Percentiles rank a stretch among this genome's conserved stretches.
Evolutionary conservation across 2,113 vertebrate species (phyloP).

Genomic region (Xenus cinereus): DNA sequence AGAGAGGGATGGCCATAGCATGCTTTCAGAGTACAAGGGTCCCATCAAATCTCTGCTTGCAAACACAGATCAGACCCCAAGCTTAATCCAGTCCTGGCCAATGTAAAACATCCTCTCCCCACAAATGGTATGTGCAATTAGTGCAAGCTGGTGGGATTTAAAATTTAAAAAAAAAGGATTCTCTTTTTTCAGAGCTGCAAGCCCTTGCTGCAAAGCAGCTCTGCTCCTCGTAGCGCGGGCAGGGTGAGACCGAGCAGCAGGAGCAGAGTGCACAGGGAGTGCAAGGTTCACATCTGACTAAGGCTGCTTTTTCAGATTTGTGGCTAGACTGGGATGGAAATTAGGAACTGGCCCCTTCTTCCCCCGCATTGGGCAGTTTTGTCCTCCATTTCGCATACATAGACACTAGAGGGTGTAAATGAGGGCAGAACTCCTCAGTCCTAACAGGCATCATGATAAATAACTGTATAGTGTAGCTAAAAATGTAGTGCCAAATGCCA

Average conservation of each 20-base stretch:
- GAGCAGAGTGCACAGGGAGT: background rate
- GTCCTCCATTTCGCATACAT: slow-evolving; percentile 19
- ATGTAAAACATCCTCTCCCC: background rate
- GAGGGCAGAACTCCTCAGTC: slow-evolving; percentile 58
- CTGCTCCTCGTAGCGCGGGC: background rate
- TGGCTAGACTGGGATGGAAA: slow-evolving; percentile 45
- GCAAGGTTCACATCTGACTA: background rate
- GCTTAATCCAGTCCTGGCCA: background rate
- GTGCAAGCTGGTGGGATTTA: background rate
- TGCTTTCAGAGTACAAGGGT: background rate
- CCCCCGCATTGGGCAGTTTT: slow-evolving; percentile 45
- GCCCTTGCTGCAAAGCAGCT: background rate
- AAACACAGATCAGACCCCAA: background rate
- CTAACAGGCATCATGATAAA: slow-evolving; percentile 64
- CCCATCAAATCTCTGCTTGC: background rate
- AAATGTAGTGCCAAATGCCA: slow-evolving; percentile 70
- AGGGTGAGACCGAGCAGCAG: background rate
- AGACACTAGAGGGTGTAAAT: slow-evolving; percentile 37
- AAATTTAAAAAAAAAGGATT: background rate
- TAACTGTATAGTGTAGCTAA: slow-evolving; percentile 70
- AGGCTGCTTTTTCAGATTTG: slow-evolving; percentile 36
- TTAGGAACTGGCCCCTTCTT: slow-evolving; percentile 33
- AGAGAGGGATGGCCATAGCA: background rate
- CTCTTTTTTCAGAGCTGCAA: background rate
- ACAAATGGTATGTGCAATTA: background rate